Evolutionary conservation across 2,888 invertebrate genomes (phyloP), one percentile per base, ranked within the genome.

Genomic region (Drosophila siamana): DNA sequence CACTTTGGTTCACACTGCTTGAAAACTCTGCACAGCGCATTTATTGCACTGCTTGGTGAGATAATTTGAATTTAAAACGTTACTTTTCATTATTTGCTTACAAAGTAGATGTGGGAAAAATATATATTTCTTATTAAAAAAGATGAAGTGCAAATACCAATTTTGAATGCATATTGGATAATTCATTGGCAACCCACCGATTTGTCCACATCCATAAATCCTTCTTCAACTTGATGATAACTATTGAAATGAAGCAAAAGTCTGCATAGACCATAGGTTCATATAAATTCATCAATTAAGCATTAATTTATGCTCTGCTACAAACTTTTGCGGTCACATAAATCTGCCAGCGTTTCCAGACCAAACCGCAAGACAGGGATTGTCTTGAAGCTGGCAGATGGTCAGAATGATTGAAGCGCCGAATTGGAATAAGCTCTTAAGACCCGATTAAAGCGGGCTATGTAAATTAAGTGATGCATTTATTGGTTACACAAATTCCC

Each of bases 321-420:
- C 73, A 75, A 79, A 85, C 57, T 87, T 85, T 66, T 85, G 82
- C 76, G 82, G 87, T 85, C 81, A 69, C 70, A 86, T 86, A 84
- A 81, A 84, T 84, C 64, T 80, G 65, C 68, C 68, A 86, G 78
- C 47, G 69, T 51, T 80, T 61, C 56, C 36, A 47, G 77, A 66
- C 75, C 74, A 60, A 73, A 66, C 75, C 74, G 60, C 73, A 65
- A 47, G 73, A 48, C 69, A 60, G 68, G 82, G 78, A 69, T 47
- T 43, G 47, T 57, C 63, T 28, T 26, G 62, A 33, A 67, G 41
- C 48, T 40, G 59, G 50, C 67, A 67, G 50, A 41, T 66, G 67
- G 62, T 64, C 64, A 44, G 61, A 73, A 62, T 77, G 80, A 80
- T 80, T 86, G 74, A 86, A 67, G 83, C 36, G 43, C n/a, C 48